Conservation (phyloP, 2,888 invertebrate genomes). For the Micropterix aruncella region DNA sequence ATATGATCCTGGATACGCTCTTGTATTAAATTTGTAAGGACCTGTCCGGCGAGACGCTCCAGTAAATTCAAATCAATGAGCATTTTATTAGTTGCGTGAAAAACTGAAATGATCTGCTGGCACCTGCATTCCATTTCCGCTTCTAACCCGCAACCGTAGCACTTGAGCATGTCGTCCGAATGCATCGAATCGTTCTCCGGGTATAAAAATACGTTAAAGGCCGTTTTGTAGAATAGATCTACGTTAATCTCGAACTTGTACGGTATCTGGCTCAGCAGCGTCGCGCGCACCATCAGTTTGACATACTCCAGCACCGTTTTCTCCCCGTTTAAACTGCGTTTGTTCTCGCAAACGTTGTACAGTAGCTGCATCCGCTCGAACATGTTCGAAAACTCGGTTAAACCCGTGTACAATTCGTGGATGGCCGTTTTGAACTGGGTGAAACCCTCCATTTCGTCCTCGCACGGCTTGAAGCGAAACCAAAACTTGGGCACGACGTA, state of each 20-base stretch:
- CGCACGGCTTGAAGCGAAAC: slow-evolving; percentile 41
- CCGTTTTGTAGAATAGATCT: slow-evolving; percentile 61
- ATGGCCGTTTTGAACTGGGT: slow-evolving; percentile 53
- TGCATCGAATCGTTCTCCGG: slow-evolving; percentile 29
- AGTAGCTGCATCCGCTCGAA: slow-evolving; percentile 40
- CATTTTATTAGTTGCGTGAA: slow-evolving; percentile 64
- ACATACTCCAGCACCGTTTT: slow-evolving; percentile 40
- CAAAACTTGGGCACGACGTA: slow-evolving; percentile 50
- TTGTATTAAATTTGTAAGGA: slow-evolving; percentile 72
- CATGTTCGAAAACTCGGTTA: slow-evolving; percentile 38
- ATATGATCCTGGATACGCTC: slow-evolving; percentile 72
- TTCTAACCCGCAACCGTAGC: slow-evolving; percentile 60
- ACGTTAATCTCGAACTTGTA: slow-evolving; percentile 54
- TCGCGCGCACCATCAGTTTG: slow-evolving; percentile 48
- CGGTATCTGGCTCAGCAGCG: slow-evolving; percentile 57
- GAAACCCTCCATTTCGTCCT: slow-evolving; percentile 40
- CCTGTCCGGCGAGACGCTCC: slow-evolving; percentile 74
- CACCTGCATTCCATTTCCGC: slow-evolving; percentile 38
- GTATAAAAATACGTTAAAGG: slow-evolving; percentile 51
- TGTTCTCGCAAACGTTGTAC: slow-evolving; percentile 27
- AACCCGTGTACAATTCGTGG: slow-evolving; percentile 42
- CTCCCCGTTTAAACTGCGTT: slow-evolving; percentile 37
- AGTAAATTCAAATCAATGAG: slow-evolving; percentile 64
- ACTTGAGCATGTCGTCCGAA: slow-evolving; percentile 44
- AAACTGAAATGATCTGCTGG: slow-evolving; percentile 50